Evolutionary conservation across 2,113 vertebrate species (phyloP), one percentile per base, ranked within the genome.

Genomic region (Anguilla rostrata): DNA sequence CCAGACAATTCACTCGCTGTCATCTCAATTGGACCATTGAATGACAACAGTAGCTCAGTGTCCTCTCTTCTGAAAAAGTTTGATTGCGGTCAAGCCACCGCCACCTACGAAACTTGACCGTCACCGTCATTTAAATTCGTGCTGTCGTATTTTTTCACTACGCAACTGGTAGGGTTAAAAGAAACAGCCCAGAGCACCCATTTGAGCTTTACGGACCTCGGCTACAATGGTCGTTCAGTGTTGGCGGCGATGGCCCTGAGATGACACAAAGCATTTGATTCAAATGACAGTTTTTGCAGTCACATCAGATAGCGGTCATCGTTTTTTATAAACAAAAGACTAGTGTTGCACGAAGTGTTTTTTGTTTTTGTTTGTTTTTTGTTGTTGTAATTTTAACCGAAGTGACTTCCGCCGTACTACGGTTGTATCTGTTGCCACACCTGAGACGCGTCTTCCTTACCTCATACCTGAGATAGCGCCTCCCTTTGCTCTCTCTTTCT

Each of bases 241-340:
- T 90, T 87, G 85, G 83, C 39, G 29, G 49, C n/a, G 85, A 86
- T 81, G 79, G 85, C 22, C 82, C 81, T 80, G 81, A 43, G 79
- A 6, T 6, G 43, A 63, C 39, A 92, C 89, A 90, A 91, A 89
- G 89, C 81, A 39, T 12, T 81, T 46, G 75, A 90, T 92, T 91
- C 57, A 89, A 2, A 82, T 0, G 5, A 75, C n/a, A 75, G n/a
- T 11, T n/a, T 75, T 34, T 75, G 71, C 26, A 75, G 34, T 29
- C 71, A n/a, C 71, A 75, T 71, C 20, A 71, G 63, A 71, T 63
- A 56, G 80, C 80, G 40, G 1, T 78, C 71, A 84, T 40, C 39
- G 56, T 79, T 89, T 89, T 87, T 1, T 34, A 34, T 1, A 22
- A 66, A 81, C 80, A 81, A 81, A 81, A 43, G 39, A 26, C 80